Evolutionary conservation across 2,113 vertebrate species (phyloP), one percentile per base, ranked within the genome.

Genomic region (Mandrillus leucophaeus): DNA sequence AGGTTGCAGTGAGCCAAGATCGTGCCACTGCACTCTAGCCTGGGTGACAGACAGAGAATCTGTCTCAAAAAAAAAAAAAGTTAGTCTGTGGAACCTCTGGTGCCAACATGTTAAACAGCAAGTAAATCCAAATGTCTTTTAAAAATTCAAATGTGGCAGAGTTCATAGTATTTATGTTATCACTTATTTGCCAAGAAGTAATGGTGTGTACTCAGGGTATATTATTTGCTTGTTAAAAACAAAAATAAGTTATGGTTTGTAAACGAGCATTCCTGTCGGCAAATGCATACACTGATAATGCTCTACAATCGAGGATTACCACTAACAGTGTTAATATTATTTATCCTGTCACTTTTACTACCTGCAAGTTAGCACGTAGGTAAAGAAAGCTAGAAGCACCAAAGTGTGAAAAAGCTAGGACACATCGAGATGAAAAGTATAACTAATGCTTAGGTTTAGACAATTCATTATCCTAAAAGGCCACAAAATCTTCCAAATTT

Each of bases 401-500:
- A 93, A 86, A 59, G 3, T 80, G 14, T 86, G 61, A 90, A 85
- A 82, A 93, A 30, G 50, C 32, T 52, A 61, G 40, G 72, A 76
- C 2, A 70, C 13, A 81, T 48, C 17, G 6, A 75, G 10, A 8
- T n/a, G 14, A 90, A 82, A 90, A 80, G 16, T 57, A 86, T 22
- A 96, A 66, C 3, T 88, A 14, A 70, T 79, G 45, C 48, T 90
- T 90, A 83, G 8, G 68, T 92, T 83, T 90, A 55, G 57, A 40
- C 4, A 85, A 84, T 66, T 91, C 40, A 81, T n/a, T 87, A 73
- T 66, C 25, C 8, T 84, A 85, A 95, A 76, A 95, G 75, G 10
- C 3, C 38, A 86, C 17, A 61, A 93, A 76, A 68, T 82, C 64
- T 94, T 93, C 70, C 82, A 95, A 88, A 80, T 82, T 92, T 61